These are phyloP conservation scores for Scaptomyza tumidula DNA, from an alignment of 2,888 invertebrate genomes.

Conservation along the genomic window DNA sequence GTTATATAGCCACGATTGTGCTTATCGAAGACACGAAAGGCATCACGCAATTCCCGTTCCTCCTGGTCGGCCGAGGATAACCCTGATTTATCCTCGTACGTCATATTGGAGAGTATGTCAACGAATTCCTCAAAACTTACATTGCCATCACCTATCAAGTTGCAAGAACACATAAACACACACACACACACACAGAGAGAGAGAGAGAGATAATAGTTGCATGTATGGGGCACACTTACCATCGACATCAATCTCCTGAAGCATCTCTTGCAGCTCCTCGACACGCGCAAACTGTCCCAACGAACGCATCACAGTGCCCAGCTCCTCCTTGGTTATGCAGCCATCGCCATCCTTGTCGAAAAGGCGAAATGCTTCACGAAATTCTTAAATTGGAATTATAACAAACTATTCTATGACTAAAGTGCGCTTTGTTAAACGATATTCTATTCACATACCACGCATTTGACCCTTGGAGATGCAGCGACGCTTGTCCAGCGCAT, in stretches of 20 bases:
- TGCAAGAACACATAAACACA: background rate
- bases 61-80: slow-evolving; percentile 90
- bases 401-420: background rate
- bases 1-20: slow-evolving; percentile 96
- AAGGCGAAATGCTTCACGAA: slow-evolving; percentile 93
- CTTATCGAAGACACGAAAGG: slow-evolving; percentile 95
- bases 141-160: slow-evolving; percentile 90
- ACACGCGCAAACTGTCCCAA: slow-evolving; percentile 94
- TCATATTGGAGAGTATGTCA: slow-evolving; percentile 91
- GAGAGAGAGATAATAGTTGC: no score
- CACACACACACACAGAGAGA: no score
- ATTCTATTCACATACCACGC: slow-evolving; percentile 87
- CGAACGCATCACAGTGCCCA: slow-evolving; percentile 93
- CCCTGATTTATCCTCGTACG: slow-evolving; percentile 87
- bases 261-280: slow-evolving; percentile 94
- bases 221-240: slow-evolving; percentile 84
- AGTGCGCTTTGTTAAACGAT: background rate
- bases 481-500: slow-evolving; percentile 69
- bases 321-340: slow-evolving; percentile 93
- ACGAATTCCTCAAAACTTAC: slow-evolving; percentile 96
- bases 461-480: slow-evolving; percentile 89
- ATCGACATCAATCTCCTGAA: slow-evolving; percentile 92
- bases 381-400: slow-evolving; percentile 86
- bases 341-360: slow-evolving; percentile 96
- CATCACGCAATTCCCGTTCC: slow-evolving; percentile 92